Evolutionary conservation across 1,140 invertebrate species (phyloP).

Genomic region (Bombus huntii): DNA sequence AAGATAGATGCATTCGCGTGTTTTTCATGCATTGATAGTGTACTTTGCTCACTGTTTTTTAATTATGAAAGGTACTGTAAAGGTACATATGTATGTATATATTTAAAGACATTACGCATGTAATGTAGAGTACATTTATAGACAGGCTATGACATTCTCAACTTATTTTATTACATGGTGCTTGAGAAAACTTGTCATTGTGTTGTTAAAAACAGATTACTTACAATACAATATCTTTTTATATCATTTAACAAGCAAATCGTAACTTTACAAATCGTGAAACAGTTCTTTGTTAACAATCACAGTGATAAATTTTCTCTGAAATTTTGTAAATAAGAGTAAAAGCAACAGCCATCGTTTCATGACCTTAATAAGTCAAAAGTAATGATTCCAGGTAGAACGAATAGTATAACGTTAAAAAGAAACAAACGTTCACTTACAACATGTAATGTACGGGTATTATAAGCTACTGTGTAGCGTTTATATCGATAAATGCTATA

Average conservation of each 20-base stretch:
- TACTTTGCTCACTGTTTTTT: slow-evolving; percentile 50
- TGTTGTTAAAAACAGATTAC: slow-evolving; percentile 4
- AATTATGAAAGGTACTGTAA: slow-evolving; percentile 30
- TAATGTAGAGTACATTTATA: slow-evolving; percentile 49
- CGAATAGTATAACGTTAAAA: not conserved
- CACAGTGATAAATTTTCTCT: slow-evolving; percentile 34
- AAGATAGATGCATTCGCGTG: not conserved
- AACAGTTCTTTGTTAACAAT: not conserved
- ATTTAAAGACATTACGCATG: slow-evolving; percentile 34
- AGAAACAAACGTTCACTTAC: slow-evolving; percentile 27
- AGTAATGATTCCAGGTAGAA: slow-evolving; percentile 17
- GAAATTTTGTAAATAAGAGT: slow-evolving; percentile 45
- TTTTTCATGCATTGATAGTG: slow-evolving; percentile 8
- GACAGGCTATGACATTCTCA: slow-evolving; percentile 48
- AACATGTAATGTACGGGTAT: slow-evolving; percentile 49
- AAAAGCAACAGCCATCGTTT: slow-evolving; percentile 1
- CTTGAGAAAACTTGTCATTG: slow-evolving; percentile 41
- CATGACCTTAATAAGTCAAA: slow-evolving; percentile 1
- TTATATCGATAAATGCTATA: slow-evolving; percentile 51
- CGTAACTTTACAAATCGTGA: not conserved
- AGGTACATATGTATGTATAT: slow-evolving; percentile 46
- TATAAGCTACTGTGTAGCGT: slow-evolving; percentile 64
- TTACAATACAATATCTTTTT: slow-evolving; percentile 24
- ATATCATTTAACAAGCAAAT: slow-evolving; percentile 9
- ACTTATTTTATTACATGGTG: slow-evolving; percentile 50